Base-by-base conservation (phyloP, 1,140 invertebrate genomes). In the Caerostris darwini region DNA sequence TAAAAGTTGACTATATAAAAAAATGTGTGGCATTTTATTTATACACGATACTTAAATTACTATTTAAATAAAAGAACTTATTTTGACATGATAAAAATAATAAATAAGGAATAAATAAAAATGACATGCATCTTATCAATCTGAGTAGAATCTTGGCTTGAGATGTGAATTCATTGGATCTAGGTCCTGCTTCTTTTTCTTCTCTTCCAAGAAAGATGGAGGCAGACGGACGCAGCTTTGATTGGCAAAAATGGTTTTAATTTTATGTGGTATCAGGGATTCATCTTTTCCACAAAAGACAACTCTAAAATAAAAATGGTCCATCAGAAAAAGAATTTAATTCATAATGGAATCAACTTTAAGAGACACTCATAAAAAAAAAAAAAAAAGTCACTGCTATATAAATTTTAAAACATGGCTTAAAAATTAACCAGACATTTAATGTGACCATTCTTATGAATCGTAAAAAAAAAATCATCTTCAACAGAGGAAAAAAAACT, bases 241-340 rank as follows among this genome's bases (percentile, higher is more conserved):
- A 53, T 94, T 87, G 19, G 93, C 77, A 58, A 94, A 94, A 17
- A 94, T 94, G 2, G 87, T 94, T 58, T 90, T 94, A 12, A 94
- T 94, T 10, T 90, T 94, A 56, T 94, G 93, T 14, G 93, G 93
- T 17, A 94, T 90, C 5, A 94, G 61, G 14, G 93, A 14, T 56
- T 94, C 93, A 14, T 94, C 93, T 19, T 64, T 90, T 3, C 93
- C 93, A 59, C 93, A 94, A 53, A 94, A 94, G 7, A 94, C 86
- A 64, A 86, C 56, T 6, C 93, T 94, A 54, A 8, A 83, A 93
- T 56, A 58, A 77, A 77, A 85, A 58, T 34, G n/a, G 17, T 56
- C 2, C 4, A 53, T 82, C 5, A 54, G 6, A 7, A n/a, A n/a
- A 64, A 64, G 61, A 17, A 64, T 64, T 64, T 7, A 17, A 64